Evolutionary conservation across 2,888 invertebrate genomes (phyloP).

Genomic region (Quadroppia sp.): DNA sequence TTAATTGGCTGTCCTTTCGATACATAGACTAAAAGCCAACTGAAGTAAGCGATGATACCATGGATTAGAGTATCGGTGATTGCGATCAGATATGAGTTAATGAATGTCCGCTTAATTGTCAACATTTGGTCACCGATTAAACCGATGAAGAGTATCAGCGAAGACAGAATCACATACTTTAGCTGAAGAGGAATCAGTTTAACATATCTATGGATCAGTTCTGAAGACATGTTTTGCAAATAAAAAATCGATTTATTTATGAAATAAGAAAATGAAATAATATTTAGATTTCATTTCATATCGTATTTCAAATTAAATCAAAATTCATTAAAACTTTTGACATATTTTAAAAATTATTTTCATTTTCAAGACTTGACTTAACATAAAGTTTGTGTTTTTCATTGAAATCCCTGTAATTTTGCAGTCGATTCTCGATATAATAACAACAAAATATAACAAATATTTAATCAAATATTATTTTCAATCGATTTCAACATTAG

Average conservation of each 20-base stretch:
- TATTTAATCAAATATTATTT: neutral
- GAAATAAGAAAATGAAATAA: no score
- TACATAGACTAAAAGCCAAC: constrained; percentile 18
- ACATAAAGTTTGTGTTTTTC: no score
- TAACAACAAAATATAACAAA: no score
- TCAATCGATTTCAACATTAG: no score
- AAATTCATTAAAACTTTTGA: neutral
- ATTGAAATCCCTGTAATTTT: no score
- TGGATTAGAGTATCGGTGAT: constrained; percentile 18
- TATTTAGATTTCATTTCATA: neutral
- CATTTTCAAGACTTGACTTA: neutral
- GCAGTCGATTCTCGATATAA: no score
- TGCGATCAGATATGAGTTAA: constrained; percentile 26
- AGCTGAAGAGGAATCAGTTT: neutral
- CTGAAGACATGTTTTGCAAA: neutral
- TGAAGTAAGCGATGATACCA: constrained; percentile 15
- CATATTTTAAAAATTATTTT: no score
- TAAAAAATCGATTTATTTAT: no score
- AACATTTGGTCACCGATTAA: constrained; percentile 9
- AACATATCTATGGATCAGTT: neutral
- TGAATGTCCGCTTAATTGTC: neutral
- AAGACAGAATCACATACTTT: constrained; percentile 2
- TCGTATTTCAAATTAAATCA: neutral
- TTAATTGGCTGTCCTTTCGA: neutral
- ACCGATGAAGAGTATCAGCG: neutral